These are phyloP conservation scores for Amblyornis subalaris DNA, from an alignment of 2,113 vertebrate species.

Conservation along the genomic window DNA sequence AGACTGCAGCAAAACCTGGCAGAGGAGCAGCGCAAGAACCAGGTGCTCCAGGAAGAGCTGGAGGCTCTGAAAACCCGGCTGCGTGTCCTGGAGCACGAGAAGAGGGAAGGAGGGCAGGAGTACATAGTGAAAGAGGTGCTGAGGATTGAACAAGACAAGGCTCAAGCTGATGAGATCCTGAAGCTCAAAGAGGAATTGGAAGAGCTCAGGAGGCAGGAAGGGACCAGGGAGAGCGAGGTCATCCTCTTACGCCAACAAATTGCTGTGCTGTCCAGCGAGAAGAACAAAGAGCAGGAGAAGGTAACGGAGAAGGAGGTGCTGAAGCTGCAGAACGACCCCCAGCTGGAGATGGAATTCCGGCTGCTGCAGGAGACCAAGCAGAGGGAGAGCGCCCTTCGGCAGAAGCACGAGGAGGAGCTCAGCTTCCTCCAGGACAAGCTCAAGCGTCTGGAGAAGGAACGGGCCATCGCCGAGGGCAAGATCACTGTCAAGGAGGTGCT, in stretches of 20 bases:
- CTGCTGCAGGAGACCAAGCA: constrained; percentile 81
- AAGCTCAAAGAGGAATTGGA: constrained; percentile 88
- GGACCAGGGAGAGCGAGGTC: constrained; percentile 83
- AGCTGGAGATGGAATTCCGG: constrained; percentile 84
- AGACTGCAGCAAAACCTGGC: constrained; percentile 84
- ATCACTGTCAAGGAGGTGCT: constrained; percentile 93
- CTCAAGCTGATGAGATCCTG: constrained; percentile 86
- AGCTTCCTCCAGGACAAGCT: constrained; percentile 88
- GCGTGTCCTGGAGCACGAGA: constrained; percentile 78
- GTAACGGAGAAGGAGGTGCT: constrained; percentile 90
- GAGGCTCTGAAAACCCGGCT: constrained; percentile 79
- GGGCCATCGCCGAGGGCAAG: constrained; percentile 90
- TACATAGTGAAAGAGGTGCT: constrained; percentile 94
- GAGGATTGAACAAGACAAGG: constrained; percentile 88
- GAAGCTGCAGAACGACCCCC: constrained; percentile 91
- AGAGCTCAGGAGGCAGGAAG: constrained; percentile 83
- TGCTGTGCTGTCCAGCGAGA: constrained; percentile 79
- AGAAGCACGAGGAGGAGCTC: constrained; percentile 88
- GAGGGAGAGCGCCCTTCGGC: constrained; percentile 72
- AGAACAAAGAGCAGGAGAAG: constrained; percentile 83
- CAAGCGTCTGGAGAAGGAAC: constrained; percentile 87
- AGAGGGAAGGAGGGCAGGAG: constrained; percentile 86
- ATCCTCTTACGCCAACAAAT: constrained; percentile 82
- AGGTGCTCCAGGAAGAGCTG: constrained; percentile 83
- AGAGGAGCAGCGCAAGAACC: constrained; percentile 85